Percentiles rank a stretch among this genome's conserved stretches.
phyloP scores from a whole-genome alignment of 2,797 vertebrate species.

The Chiloscyllium punctatum region DNA sequence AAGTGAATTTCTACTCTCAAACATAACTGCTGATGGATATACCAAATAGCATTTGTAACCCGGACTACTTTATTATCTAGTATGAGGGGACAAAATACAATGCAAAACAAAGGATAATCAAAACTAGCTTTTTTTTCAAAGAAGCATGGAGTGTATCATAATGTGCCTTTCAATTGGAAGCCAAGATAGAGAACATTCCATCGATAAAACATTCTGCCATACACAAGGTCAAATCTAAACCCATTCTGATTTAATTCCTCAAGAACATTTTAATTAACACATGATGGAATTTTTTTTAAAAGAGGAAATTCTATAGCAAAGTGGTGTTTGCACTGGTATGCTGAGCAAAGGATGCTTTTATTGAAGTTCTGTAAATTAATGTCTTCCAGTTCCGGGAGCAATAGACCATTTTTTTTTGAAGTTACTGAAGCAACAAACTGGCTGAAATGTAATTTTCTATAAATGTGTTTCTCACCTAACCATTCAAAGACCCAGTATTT shows the following conservation, averaged over 20 bases:
- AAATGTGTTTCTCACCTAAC: not conserved
- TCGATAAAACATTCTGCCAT: not conserved
- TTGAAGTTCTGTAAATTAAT: not conserved
- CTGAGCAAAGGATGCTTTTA: not conserved
- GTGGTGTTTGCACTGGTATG: not conserved
- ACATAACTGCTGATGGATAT: not conserved
- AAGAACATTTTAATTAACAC: not conserved
- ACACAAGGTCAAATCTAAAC: not conserved
- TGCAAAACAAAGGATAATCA: not conserved
- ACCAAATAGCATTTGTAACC: not conserved
- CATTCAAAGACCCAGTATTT: not conserved
- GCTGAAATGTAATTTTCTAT: constrained; percentile 25
- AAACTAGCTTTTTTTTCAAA: not conserved
- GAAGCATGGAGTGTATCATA: not conserved
- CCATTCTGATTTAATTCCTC: not conserved
- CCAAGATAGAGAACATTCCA: not conserved
- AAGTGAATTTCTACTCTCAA: not conserved
- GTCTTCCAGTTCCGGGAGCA: not conserved
- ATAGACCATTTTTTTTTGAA: not conserved
- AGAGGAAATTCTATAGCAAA: not conserved
- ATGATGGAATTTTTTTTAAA: not conserved
- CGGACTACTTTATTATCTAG: not conserved
- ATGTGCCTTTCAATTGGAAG: not conserved
- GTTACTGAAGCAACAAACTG: constrained; percentile 10
- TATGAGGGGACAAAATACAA: not conserved